Conservation (phyloP, 2,888 invertebrate genomes). For the Agrochola macilenta region DNA sequence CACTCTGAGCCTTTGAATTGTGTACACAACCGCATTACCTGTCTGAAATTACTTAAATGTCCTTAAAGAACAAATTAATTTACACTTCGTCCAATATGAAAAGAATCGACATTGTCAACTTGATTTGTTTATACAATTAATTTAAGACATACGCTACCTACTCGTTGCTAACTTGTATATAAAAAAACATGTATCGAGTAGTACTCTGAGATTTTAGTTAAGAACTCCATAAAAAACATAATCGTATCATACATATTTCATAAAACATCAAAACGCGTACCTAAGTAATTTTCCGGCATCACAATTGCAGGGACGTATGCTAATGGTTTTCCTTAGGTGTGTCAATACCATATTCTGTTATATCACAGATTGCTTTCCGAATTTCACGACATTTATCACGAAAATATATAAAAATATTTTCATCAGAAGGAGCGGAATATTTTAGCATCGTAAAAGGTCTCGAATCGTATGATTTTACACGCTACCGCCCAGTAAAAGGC, state of each 20-base stretch:
- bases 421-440: slow-evolving; percentile 60
- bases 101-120: not conserved
- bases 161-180: too few species aligned
- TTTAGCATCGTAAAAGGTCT: slow-evolving; percentile 60
- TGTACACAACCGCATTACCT: not conserved
- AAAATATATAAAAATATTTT: slow-evolving; percentile 66
- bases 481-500: slow-evolving; percentile 51
- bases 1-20: not conserved
- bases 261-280: slow-evolving; percentile 44
- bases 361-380: slow-evolving; percentile 56
- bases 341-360: slow-evolving; percentile 65
- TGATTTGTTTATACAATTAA: not conserved
- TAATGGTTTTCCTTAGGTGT: slow-evolving; percentile 56
- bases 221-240: not conserved
- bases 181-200: not conserved
- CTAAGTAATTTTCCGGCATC: slow-evolving; percentile 63
- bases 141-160: not conserved
- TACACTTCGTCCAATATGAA: not conserved
- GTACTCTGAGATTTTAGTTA: too few species aligned
- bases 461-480: slow-evolving; percentile 53
- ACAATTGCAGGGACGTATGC: slow-evolving; percentile 50
- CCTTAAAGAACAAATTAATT: not conserved
- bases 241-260: slow-evolving; percentile 51
- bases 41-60: not conserved
- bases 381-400: slow-evolving; percentile 56